These are phyloP conservation scores for Amblyornis subalaris DNA, from an alignment of 2,113 vertebrate species.

Conservation along the genomic window DNA sequence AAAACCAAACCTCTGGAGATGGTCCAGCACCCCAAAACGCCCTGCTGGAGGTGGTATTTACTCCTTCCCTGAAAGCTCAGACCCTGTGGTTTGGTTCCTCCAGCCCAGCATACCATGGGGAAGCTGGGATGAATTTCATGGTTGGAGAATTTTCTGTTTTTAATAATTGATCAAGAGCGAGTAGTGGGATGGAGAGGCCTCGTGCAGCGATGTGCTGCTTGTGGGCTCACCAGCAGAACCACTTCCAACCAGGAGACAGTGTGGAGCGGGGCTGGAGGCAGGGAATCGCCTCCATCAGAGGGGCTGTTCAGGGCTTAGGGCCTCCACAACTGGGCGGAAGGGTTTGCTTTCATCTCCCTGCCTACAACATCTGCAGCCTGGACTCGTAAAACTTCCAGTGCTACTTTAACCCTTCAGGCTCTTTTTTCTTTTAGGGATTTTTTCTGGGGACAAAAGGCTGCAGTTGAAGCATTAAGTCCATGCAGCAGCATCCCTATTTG, in stretches of 20 bases:
- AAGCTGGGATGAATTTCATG: constrained; percentile 32
- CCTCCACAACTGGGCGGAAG: neutral
- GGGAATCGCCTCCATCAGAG: neutral
- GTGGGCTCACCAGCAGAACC: neutral
- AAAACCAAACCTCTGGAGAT: neutral
- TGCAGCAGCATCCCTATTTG: accelerated
- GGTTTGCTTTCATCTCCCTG: constrained; percentile 43
- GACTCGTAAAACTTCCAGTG: constrained; percentile 1
- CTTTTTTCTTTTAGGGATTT: neutral
- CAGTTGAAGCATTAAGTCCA: neutral
- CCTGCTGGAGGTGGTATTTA: neutral
- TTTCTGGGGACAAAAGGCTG: neutral
- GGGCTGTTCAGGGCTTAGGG: neutral
- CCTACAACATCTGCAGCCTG: constrained; percentile 32
- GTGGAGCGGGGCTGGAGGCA: neutral
- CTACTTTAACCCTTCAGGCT: constrained; percentile 17
- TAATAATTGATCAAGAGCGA: neutral
- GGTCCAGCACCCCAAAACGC: neutral
- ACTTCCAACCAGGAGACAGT: neutral
- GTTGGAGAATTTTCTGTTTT: constrained; percentile 24
- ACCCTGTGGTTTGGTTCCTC: neutral
- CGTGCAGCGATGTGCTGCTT: neutral
- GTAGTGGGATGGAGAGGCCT: neutral
- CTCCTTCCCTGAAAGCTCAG: neutral
- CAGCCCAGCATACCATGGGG: neutral